Evolutionary conservation across 2,113 vertebrate genomes (phyloP).

Genomic region (Hoplias malabaricus): DNA sequence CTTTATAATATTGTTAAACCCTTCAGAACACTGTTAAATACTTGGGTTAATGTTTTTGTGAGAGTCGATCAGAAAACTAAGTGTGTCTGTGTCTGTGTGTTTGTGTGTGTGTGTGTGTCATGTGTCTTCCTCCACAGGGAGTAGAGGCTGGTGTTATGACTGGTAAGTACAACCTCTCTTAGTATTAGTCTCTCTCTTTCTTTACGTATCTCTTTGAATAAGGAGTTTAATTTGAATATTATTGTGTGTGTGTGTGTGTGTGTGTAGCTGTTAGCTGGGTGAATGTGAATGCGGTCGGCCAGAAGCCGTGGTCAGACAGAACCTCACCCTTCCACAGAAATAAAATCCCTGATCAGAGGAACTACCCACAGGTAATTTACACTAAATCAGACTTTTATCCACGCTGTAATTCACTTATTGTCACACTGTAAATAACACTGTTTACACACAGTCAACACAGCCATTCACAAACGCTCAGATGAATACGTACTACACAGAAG

Average conservation of each 20-base stretch:
- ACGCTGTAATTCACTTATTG: neutral
- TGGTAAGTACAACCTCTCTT: slow-evolving; percentile 68
- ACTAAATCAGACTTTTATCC: neutral
- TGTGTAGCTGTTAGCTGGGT: slow-evolving; percentile 79
- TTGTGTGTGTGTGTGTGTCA: slow-evolving; percentile 39
- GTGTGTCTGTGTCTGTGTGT: neutral
- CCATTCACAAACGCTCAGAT: too few relatives aligned
- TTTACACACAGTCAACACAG: neutral
- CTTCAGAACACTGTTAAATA: neutral
- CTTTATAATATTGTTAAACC: too few relatives aligned
- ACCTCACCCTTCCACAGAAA: slow-evolving; percentile 80
- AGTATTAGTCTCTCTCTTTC: neutral
- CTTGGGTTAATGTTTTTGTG: too few relatives aligned
- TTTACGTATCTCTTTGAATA: neutral
- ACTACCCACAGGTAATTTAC: slow-evolving; percentile 78
- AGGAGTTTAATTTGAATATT: neutral
- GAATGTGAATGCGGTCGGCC: slow-evolving; percentile 83
- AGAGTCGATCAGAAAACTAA: too few relatives aligned
- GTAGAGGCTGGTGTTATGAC: slow-evolving; percentile 83
- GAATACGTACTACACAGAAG: too few relatives aligned
- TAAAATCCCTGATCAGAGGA: slow-evolving; percentile 84
- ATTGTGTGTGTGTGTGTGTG: slow-evolving; percentile 8
- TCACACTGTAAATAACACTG: neutral
- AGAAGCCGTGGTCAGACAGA: slow-evolving; percentile 88
- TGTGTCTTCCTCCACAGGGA: slow-evolving; percentile 78